These are phyloP conservation scores for Myotis daubentonii DNA, from an alignment of 2,797 vertebrate genomes.

Conservation along the genomic window DNA sequence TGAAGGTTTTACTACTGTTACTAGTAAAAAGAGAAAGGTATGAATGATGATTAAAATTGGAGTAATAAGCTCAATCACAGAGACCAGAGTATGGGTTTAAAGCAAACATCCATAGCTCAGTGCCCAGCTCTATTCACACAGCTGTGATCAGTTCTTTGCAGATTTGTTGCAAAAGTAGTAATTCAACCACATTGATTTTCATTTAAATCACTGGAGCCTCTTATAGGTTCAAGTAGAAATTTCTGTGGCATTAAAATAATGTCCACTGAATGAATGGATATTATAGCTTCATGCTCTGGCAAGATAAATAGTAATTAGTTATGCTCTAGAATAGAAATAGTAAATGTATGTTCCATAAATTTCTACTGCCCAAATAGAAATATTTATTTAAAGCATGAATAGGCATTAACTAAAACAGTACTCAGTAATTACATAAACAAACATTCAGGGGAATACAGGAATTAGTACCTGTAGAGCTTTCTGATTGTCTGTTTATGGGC, in stretches of 20 bases:
- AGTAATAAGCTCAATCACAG: neutral
- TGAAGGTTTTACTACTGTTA: neutral
- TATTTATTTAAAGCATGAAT: neutral
- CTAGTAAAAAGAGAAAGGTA: neutral
- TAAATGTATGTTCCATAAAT: neutral
- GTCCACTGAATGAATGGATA: neutral
- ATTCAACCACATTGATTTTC: neutral
- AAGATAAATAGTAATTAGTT: neutral
- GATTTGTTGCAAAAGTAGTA: neutral
- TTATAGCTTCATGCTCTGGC: neutral
- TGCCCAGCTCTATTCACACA: neutral
- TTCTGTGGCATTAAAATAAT: constrained; percentile 17
- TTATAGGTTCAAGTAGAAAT: neutral
- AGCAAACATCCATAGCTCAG: neutral
- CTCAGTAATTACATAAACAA: neutral
- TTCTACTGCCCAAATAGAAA: neutral
- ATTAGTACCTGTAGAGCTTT: neutral
- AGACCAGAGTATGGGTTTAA: neutral
- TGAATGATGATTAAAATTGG: neutral
- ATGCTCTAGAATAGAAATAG: neutral
- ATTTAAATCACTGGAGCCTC: neutral
- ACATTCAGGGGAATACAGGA: neutral
- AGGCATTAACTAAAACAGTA: neutral
- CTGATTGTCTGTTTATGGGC: neutral
- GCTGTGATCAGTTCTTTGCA: neutral